phyloP scores from a whole-genome alignment of 2,113 vertebrate species.

The Bos taurus region DNA sequence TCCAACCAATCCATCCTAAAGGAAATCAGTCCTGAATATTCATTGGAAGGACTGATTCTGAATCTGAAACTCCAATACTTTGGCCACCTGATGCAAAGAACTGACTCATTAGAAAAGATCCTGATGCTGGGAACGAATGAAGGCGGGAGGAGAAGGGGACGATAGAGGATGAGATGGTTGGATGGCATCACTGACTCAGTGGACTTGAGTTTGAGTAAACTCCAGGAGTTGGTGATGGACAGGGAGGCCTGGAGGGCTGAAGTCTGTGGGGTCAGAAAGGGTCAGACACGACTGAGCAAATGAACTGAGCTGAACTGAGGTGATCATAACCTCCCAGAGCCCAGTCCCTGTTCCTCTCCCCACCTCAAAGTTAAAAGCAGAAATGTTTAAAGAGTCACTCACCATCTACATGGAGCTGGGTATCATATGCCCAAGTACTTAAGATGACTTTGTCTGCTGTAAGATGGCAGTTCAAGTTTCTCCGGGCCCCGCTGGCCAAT shows the following conservation, averaged over 20 bases:
- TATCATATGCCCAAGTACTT: neutral
- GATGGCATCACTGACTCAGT: neutral
- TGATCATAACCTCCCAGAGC: neutral
- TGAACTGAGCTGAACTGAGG: neutral
- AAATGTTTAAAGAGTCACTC: conserved; percentile 41
- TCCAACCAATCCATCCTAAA: neutral
- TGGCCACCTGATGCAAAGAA: neutral
- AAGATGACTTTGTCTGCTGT: neutral
- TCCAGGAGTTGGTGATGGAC: neutral
- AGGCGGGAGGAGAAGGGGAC: neutral
- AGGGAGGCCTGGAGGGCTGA: neutral
- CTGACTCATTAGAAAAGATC: neutral
- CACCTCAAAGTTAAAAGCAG: conserved; percentile 46
- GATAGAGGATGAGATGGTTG: neutral
- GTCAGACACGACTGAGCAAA: neutral
- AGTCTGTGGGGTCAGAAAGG: neutral
- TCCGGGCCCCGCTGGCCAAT: neutral
- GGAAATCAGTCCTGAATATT: neutral
- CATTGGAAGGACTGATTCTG: neutral
- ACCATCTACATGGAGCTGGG: neutral
- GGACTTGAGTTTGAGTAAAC: neutral
- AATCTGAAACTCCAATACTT: neutral
- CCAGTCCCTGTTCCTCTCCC: neutral
- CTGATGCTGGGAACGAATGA: neutral
- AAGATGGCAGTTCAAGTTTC: conserved; percentile 26